Evolutionary conservation across 2,888 invertebrate genomes (phyloP), one percentile per base, ranked within the genome.

Genomic region (Pollenia griseotomentosa): DNA sequence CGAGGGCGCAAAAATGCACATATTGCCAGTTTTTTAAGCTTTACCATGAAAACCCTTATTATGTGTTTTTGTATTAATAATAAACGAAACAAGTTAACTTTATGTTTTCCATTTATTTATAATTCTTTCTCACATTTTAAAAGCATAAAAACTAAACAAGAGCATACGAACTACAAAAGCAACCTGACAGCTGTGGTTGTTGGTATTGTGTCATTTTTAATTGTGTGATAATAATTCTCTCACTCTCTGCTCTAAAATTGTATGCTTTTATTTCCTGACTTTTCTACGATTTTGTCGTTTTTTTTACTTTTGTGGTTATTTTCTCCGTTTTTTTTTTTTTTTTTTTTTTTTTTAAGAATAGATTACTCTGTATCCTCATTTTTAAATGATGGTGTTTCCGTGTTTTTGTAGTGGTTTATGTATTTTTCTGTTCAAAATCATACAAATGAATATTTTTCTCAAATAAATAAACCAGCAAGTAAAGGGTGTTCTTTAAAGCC

Each of bases 211-310:
- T 59, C 59, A 40, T 40, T 59, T 59, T 59, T 14, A 59, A 59
- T 59, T 59, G 59, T 59, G 12, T 16, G 59, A 33, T 40, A 59
- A 59, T 40, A 33, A 33, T 33, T 33, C 33, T 33, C 33, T 33
- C 33, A 2, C 33, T 33, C 33, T 59, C 33, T 59, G 14, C 10
- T 11, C 59, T 59, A 59, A 59, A 59, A 40, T 8, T 40, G 33
- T 40, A 14, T n/a, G 2, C 40, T 59, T 59, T 40, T 59, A 59
- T 40, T 59, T 59, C 59, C 59, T 59, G 59, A 40, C 40, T 59
- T 33, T n/a, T 33, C 8, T 40, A 33, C 7, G 7, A 33, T 59
- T 14, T 59, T 12, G 14, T 59, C 2, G 23, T 59, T 59, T 59
- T 14, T 40, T 59, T 33, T 33, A 33, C 33, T 2, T 33, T 33